Conservation (phyloP, 1,140 invertebrate species). For the Bombus sibiricus region DNA sequence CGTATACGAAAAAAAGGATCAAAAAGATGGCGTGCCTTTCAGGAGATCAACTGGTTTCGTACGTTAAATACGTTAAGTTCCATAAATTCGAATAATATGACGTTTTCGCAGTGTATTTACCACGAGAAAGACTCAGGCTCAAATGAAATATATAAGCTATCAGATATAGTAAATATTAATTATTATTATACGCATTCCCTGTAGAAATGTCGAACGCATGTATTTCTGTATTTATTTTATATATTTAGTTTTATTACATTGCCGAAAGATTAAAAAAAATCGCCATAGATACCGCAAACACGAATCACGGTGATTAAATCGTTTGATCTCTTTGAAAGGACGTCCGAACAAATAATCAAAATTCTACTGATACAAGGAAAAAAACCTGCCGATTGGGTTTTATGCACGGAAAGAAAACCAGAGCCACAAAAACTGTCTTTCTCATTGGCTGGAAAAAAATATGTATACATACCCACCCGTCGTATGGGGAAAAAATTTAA, state of each 20-base stretch:
- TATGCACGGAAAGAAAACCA: constrained; percentile 67
- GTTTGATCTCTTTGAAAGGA: constrained; percentile 53
- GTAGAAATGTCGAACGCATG: no score
- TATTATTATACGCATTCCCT: no score
- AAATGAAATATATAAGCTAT: no score
- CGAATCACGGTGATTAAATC: no score
- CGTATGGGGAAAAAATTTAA: constrained; percentile 21
- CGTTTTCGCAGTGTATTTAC: background rate
- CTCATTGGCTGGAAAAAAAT: constrained; percentile 55
- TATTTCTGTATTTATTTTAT: no score
- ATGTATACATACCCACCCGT: constrained; percentile 42
- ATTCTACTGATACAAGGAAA: constrained; percentile 54
- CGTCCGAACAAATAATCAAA: constrained; percentile 21
- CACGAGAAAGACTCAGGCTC: no score
- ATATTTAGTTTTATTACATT: no score
- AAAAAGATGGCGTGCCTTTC: constrained; percentile 31
- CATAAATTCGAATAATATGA: background rate
- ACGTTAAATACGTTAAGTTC: background rate
- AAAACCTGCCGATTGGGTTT: constrained; percentile 64
- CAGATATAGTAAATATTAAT: no score
- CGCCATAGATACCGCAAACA: no score
- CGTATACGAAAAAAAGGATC: constrained; percentile 39
- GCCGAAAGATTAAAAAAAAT: background rate
- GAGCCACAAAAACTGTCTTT: constrained; percentile 64
- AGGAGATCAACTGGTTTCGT: constrained; percentile 37